Percentiles rank a stretch among this genome's conserved stretches.
phyloP scores from a whole-genome alignment of 1,140 invertebrate species.

The Brachionus paranguensis region DNA sequence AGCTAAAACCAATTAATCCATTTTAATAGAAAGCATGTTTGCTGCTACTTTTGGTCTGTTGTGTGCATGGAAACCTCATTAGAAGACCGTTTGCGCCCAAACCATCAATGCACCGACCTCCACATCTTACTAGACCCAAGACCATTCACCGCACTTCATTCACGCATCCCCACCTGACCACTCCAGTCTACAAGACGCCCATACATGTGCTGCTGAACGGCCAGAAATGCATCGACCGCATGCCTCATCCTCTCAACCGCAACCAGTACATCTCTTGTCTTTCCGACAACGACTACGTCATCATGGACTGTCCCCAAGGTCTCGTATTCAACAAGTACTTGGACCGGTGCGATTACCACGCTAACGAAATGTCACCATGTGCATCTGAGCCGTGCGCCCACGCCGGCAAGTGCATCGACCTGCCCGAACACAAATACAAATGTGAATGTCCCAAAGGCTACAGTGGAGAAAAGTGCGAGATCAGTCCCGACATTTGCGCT shows the following conservation, averaged over 20 bases:
- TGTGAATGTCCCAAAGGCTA: conserved; percentile 5
- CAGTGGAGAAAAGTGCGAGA: background rate
- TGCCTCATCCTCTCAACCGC: conserved; percentile 5
- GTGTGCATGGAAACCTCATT: background rate
- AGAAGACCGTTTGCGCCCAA: background rate
- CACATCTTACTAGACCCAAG: background rate
- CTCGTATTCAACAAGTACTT: conserved; percentile 35
- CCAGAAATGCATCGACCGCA: background rate
- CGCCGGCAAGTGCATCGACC: background rate
- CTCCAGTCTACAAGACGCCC: background rate
- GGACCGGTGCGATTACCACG: conserved; percentile 31
- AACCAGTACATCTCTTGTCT: conserved; percentile 2
- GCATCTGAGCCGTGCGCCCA: background rate
- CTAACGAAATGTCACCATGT: background rate
- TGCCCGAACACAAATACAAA: background rate
- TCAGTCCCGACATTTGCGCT: background rate
- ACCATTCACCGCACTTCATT: background rate
- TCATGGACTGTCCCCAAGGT: conserved; percentile 21
- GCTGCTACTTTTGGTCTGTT: background rate
- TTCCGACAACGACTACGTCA: conserved; percentile 5
- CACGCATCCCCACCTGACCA: background rate
- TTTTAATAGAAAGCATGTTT: background rate
- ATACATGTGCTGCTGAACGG: background rate
- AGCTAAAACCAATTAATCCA: background rate
- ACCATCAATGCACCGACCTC: background rate